Evolutionary conservation across 2,888 invertebrate species (phyloP).

Genomic region (Molorchus minor): DNA sequence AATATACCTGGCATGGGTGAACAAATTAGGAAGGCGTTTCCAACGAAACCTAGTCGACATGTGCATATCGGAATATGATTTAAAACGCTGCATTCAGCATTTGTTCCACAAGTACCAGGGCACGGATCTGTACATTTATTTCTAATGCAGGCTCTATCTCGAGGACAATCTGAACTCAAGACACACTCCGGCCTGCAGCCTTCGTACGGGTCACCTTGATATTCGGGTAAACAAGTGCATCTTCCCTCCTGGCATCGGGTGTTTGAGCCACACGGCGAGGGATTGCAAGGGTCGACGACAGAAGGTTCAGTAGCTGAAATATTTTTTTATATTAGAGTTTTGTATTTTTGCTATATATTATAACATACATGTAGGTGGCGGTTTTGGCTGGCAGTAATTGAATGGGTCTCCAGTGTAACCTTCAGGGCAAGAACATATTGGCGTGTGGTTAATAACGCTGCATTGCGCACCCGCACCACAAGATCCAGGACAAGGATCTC

Average conservation of each 20-base stretch:
- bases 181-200: conserved; percentile 79
- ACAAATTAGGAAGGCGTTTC: conserved; percentile 75
- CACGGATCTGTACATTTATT: conserved; percentile 76
- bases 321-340: neutral
- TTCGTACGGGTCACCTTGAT: conserved; percentile 79
- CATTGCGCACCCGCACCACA: conserved; percentile 80
- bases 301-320: conserved; percentile 55
- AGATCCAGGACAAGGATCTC: conserved; percentile 79
- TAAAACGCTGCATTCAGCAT: conserved; percentile 75
- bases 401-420: conserved; percentile 83
- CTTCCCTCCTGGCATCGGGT: conserved; percentile 81
- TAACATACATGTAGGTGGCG: conserved; percentile 52
- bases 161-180: conserved; percentile 71
- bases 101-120: conserved; percentile 74
- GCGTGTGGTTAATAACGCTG: conserved; percentile 78
- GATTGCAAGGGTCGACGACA: conserved; percentile 72
- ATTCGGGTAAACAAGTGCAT: conserved; percentile 79
- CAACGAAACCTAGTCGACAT: conserved; percentile 72
- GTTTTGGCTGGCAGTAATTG: conserved; percentile 69
- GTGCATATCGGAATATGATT: conserved; percentile 81
- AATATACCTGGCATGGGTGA: conserved; percentile 49
- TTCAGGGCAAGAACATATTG: conserved; percentile 77
- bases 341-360: neutral
- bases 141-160: conserved; percentile 71
- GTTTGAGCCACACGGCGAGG: conserved; percentile 86